Conservation (phyloP, 2,797 vertebrate species). For the Sparidentex hasta region DNA sequence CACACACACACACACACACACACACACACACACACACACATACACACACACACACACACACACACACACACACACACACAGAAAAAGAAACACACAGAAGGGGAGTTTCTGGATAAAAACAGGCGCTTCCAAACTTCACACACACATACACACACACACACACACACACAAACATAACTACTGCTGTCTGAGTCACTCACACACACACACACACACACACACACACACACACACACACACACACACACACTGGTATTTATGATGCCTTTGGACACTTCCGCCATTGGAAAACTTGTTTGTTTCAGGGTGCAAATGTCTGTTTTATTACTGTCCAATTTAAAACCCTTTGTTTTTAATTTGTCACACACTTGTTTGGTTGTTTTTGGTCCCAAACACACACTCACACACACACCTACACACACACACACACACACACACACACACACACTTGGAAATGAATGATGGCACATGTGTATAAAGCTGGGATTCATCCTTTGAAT, state of each 20-base stretch:
- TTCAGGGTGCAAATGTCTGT: slow-evolving; percentile 2
- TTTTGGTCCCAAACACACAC: not conserved
- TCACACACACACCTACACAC: slow-evolving; percentile 11
- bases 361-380: not conserved
- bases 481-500: not conserved
- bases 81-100: slow-evolving; percentile 30
- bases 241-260: slow-evolving; percentile 17
- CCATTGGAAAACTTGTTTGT: not conserved
- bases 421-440: not conserved
- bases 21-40: not conserved
- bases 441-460: not conserved
- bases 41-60: not conserved
- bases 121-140: slow-evolving; percentile 39
- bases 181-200: slow-evolving; percentile 31
- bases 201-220: slow-evolving; percentile 19
- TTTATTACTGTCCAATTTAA: not conserved
- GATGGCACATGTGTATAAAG: not conserved
- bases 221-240: slow-evolving; percentile 5
- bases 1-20: too few species aligned
- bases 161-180: slow-evolving; percentile 7
- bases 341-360: too few species aligned
- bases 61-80: too few species aligned
- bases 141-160: slow-evolving; percentile 17
- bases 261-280: not conserved
- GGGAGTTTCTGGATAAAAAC: slow-evolving; percentile 41